Base-by-base conservation (phyloP, 2,888 invertebrate genomes). In the Cremastobaeus sp. region DNA sequence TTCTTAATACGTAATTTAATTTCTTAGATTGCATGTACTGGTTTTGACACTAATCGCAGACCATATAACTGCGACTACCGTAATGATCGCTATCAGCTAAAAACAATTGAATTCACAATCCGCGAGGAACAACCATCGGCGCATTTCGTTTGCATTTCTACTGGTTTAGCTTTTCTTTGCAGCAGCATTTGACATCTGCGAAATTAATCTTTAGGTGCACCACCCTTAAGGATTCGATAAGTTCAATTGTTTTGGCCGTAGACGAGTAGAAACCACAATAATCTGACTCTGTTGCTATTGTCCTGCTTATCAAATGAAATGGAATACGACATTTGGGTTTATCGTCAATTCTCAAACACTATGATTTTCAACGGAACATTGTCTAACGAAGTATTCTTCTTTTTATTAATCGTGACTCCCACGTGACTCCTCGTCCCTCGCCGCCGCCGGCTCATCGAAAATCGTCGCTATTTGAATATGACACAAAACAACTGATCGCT, bases 351-450 rank as follows among this genome's bases (percentile, higher is more conserved):
- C 11, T 34, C 18, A 52, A 68, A 50, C 17, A 5, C 5, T 25
- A 18, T 15, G 20, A 3, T 1, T 41, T 3, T 25, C 9, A 55
- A 45, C 18, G 37, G 35, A 47, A n/a, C 20, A 74, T 74, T 70
- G 55, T 79, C 78, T 84, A 84, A 84, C 81, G 74, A 76, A 79
- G 78, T 82, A 76, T 82, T 82, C 78, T 84, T 84, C 79, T 84
- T 84, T 84, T 78, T 82, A 81, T 82, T 66, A 81, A 81, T 73
- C 79, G 77, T 80, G 82, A 78, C 79, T 81, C 78, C 79, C 76
- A 80, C 73, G 82, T 82, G 81, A 82, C 78, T 79, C 79, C 80
- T 81, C 81, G 77, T 78, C 78, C 79, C 72, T 74, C 76, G 43
- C 62, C 77, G 78, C 70, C 76, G 76, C 68, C 78, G 78, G 78